Conservation (phyloP, 1,140 invertebrate species). For the Anthonomus grandis region DNA sequence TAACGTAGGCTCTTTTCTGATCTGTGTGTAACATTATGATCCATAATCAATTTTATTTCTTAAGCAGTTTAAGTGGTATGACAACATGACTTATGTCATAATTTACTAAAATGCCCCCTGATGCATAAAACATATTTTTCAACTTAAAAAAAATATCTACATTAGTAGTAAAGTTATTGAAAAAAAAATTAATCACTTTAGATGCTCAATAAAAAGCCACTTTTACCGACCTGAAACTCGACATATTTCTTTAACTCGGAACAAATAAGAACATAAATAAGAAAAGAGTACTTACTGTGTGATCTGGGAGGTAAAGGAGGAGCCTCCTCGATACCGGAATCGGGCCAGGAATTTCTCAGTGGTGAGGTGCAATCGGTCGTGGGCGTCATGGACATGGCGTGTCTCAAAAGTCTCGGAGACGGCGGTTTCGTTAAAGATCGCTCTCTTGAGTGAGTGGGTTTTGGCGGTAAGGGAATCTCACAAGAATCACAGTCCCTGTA, state of each 20-base stretch:
- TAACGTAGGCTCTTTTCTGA: no score
- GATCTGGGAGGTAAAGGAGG: constrained; percentile 61
- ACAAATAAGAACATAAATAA: no score
- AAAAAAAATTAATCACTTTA: no score
- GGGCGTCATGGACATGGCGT: constrained; percentile 53
- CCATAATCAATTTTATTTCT: no score
- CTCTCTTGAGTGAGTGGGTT: constrained; percentile 54
- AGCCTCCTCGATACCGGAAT: constrained; percentile 53
- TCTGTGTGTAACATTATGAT: no score
- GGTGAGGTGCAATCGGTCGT: constrained; percentile 47
- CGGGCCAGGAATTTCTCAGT: constrained; percentile 59
- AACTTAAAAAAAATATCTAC: background rate
- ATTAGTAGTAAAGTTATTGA: no score
- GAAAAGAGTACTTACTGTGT: constrained; percentile 55
- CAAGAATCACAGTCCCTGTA: constrained; percentile 42
- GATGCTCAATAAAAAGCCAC: no score
- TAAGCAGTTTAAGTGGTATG: no score
- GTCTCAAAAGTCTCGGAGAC: constrained; percentile 57
- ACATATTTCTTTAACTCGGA: no score
- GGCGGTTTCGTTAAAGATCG: constrained; percentile 57
- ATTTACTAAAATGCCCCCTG: background rate
- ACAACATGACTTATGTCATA: no score
- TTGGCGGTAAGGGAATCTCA: constrained; percentile 51
- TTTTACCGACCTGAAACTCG: no score
- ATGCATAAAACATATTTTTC: background rate